Evolutionary conservation across 2,113 vertebrate genomes (phyloP).

Genomic region (Mobula hypostoma): DNA sequence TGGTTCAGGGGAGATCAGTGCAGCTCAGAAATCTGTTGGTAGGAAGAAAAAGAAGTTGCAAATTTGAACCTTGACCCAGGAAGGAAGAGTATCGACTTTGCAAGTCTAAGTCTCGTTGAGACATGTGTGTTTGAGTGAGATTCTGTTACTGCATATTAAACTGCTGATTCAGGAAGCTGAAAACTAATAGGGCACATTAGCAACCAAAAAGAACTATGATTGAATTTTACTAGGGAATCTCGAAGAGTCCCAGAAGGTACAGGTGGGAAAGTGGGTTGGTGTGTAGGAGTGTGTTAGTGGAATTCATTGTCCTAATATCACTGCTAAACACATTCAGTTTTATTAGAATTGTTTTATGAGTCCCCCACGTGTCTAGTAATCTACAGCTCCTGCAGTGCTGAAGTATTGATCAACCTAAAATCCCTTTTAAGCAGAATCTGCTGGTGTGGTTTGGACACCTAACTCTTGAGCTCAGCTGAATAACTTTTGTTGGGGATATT

Average conservation of each 20-base stretch:
- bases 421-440: not conserved
- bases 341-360: too few species aligned
- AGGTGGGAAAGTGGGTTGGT: not conserved
- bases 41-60: not conserved
- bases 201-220: not conserved
- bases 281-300: not conserved
- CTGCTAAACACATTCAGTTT: not conserved
- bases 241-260: not conserved
- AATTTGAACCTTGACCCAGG: not conserved
- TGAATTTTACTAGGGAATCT: not conserved
- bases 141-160: not conserved
- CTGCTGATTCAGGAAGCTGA: not conserved
- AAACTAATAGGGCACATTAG: not conserved
- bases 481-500: not conserved
- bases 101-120: not conserved
- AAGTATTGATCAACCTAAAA: not conserved
- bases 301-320: not conserved
- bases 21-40: not conserved
- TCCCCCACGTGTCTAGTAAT: not conserved
- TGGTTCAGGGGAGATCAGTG: not conserved
- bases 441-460: not conserved
- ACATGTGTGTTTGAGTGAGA: not conserved
- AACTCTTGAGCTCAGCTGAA: not conserved
- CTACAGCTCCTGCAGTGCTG: not conserved
- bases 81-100: not conserved